Percentiles rank a stretch among this genome's conserved stretches.
Conservation (phyloP, 2,888 invertebrate genomes). For the Chaetogeoica ovagalla region DNA sequence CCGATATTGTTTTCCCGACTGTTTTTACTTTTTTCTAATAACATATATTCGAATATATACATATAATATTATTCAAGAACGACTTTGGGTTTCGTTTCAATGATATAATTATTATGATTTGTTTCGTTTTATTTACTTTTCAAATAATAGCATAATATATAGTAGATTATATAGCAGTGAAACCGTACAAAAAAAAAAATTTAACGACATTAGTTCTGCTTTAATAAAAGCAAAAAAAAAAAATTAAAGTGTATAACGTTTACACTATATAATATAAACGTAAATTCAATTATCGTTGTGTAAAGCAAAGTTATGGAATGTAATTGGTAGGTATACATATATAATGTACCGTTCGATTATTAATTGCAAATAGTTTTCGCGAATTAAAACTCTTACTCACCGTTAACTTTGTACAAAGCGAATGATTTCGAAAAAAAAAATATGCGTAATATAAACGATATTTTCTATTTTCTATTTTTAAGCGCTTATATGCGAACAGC, state of each 20-base stretch:
- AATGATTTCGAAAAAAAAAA: neutral
- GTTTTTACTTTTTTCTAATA: too few relatives aligned
- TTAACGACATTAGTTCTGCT: constrained; percentile 18
- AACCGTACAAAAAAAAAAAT: constrained; percentile 4
- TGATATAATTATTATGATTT: neutral
- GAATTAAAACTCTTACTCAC: neutral
- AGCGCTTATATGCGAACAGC: neutral
- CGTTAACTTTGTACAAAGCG: neutral
- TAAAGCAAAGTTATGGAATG: neutral
- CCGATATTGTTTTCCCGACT: too few relatives aligned
- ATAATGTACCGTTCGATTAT: constrained; percentile 4
- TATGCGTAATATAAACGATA: neutral
- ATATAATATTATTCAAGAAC: too few relatives aligned
- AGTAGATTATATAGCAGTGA: constrained; percentile 5
- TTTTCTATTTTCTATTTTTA: constrained; percentile 5
- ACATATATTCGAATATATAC: too few relatives aligned
- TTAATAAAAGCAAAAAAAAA: neutral
- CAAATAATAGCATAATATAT: neutral
- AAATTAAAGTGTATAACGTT: too few relatives aligned
- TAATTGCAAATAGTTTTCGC: neutral
- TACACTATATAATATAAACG: neutral
- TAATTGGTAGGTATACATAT: too few relatives aligned
- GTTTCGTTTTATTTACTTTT: constrained; percentile 12
- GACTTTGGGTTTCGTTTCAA: too few relatives aligned
- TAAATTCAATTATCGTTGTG: constrained; percentile 13